Evolutionary conservation across 2,797 vertebrate genomes (phyloP), one percentile per base, ranked within the genome.

Genomic region (Melanotaenia parkinsoni): DNA sequence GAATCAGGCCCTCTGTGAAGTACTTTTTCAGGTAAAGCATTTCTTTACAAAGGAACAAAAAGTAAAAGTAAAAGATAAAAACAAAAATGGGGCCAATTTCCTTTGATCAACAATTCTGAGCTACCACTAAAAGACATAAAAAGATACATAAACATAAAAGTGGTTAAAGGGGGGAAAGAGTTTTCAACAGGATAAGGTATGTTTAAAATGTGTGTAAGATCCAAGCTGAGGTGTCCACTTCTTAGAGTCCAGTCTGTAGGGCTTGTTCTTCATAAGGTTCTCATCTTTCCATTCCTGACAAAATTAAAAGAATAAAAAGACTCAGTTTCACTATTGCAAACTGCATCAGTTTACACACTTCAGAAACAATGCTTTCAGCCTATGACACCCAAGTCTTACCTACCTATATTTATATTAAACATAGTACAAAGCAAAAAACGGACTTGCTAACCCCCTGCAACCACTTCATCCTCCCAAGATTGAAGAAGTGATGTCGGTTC

Each of bases 1-100:
- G 97, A 95, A 99, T 98, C 91, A 99, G 97, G 95, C 98, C 98
- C 95, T 99, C 98, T 83, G 98, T 99, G 96, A 99, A 99, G 94
- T 99, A 99, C 95, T 99, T 99, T 98, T 99, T 99, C 98, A 99
- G 94, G 96, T 97, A 99, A 95, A 99, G 98, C 98, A 99, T 99
- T 96, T 99, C 97, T 99, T 96, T 95, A 92, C 93, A 95, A 95
- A 90, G 91, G 92, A 94, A 94, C 88, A 95, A 94, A 94, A 91
- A 88, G 84, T 89, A 86, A 92, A 94, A 89, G 86, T 85, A 91
- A 92, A 94, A 94, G 94, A 90, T 69, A 91, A 91, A 93, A 93
- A 92, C 83, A 88, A 92, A 94, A 93, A 92, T 32, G 78, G 84
- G 84, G 83, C 59, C 77, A 78, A 84, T 81, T 82, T 73, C 67